These are phyloP conservation scores for Chamaea fasciata DNA, from an alignment of 2,113 vertebrate species.

Conservation along the genomic window DNA sequence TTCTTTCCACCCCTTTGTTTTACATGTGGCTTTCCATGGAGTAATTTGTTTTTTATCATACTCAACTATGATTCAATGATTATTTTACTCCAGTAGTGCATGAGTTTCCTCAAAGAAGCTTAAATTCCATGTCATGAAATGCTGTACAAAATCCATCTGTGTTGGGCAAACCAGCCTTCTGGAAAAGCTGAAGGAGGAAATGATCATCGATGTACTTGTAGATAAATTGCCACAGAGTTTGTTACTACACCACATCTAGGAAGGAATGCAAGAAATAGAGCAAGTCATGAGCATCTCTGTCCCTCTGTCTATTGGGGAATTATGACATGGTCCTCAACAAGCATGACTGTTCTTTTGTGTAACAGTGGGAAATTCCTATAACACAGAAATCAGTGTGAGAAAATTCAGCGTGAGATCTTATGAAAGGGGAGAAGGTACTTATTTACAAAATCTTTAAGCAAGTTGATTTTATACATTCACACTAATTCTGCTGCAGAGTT, in stretches of 20 bases:
- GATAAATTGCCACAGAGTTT: neutral
- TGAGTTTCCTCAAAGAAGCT: neutral
- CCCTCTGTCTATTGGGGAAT: slow-evolving; percentile 73
- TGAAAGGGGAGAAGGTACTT: neutral
- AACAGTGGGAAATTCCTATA: neutral
- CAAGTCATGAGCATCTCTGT: slow-evolving; percentile 78
- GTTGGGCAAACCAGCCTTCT: neutral
- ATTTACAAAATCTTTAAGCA: neutral
- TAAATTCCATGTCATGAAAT: neutral
- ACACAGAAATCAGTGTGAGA: neutral
- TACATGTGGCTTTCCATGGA: neutral
- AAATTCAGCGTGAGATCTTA: neutral
- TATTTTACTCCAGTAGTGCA: neutral
- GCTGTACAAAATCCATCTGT: neutral
- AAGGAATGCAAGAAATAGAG: slow-evolving; percentile 75
- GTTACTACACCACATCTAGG: slow-evolving; percentile 39
- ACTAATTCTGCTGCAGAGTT: neutral
- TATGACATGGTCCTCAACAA: slow-evolving; percentile 68
- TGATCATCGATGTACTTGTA: neutral
- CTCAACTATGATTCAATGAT: neutral
- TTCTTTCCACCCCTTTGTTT: neutral
- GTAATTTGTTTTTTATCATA: neutral
- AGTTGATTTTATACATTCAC: neutral
- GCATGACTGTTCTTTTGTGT: neutral
- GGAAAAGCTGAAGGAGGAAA: neutral